A percentile compares a stretch with the other conserved stretches of the same genome.
Evolutionary conservation across 2,797 vertebrate species (phyloP).

Genomic region (Malurus splendens): DNA sequence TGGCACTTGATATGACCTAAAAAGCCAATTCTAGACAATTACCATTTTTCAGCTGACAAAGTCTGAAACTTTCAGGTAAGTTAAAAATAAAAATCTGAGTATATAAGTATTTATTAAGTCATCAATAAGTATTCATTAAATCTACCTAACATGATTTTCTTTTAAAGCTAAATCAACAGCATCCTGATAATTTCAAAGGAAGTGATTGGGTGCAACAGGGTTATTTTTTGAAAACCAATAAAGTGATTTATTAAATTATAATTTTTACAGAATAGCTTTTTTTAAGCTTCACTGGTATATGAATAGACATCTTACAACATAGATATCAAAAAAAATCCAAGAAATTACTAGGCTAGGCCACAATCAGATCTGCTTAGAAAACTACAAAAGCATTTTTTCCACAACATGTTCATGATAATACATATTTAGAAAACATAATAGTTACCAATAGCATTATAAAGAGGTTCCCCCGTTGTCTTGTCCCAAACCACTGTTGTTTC

Average conservation of each 20-base stretch:
- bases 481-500: constrained; percentile 98
- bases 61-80: background rate
- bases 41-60: background rate
- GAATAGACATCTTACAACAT: background rate
- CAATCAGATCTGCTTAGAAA: background rate
- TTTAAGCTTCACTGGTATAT: background rate
- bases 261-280: background rate
- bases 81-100: background rate
- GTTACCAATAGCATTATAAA: constrained; percentile 94
- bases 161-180: background rate
- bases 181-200: background rate
- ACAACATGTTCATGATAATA: background rate
- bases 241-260: background rate
- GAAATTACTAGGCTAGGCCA: background rate
- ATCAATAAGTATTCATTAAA: background rate
- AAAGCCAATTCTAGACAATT: background rate
- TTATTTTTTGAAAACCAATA: background rate
- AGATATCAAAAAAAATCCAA: background rate
- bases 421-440: background rate
- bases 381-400: background rate
- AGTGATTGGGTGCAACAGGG: background rate
- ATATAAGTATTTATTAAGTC: background rate
- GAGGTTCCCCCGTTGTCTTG: constrained; percentile 91
- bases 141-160: background rate
- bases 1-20: background rate